Evolutionary conservation across 2,113 vertebrate species (phyloP), one percentile per base, ranked within the genome.

Genomic region (Ardeotis arabs): DNA sequence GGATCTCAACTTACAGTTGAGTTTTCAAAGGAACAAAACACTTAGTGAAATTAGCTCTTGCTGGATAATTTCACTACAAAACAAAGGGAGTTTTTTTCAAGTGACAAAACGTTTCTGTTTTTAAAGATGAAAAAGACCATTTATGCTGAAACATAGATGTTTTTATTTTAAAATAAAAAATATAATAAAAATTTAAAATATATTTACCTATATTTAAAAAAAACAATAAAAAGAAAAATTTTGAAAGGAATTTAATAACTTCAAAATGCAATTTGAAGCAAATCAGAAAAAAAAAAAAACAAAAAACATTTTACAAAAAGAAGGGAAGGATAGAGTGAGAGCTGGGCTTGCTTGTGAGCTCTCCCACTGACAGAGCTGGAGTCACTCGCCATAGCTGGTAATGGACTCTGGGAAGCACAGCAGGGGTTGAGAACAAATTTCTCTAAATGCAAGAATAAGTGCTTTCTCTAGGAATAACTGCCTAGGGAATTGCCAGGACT

Each of bases 271-370:
- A 53, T 50, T 58, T 69, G 66, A 66, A 78, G 14, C 19, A 41
- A 69, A 12, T 2, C 12, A 35, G 41, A 77, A 80, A 74, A 24
- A 28, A 74, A 5, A 41, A 41, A 41, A 41, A 14, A 14, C 41
- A 41, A 41, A 41, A 77, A 70, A 7, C 10, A 6, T 28, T 45
- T 77, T 18, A 10, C 15, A 28, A 45, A 25, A 9, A 29, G 8
- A 11, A 45, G 44, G 31, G 8, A 4, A 3, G 4, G 3, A 0
- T 59, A 28, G 27, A 45, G 7, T 9, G 14, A 41, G 29, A 23
- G 27, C 22, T 89, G 77, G 25, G 10, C 33, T 85, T 76, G 33
- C 15, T n/a, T 0, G 0, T 41, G 70, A 82, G 29, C 9, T 70
- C 25, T 82, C 62, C 53, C 2, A 0, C 44, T 1, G 3, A 13